phyloP scores from a whole-genome alignment of 2,888 invertebrate species.

The Zaprionus lineosus region DNA sequence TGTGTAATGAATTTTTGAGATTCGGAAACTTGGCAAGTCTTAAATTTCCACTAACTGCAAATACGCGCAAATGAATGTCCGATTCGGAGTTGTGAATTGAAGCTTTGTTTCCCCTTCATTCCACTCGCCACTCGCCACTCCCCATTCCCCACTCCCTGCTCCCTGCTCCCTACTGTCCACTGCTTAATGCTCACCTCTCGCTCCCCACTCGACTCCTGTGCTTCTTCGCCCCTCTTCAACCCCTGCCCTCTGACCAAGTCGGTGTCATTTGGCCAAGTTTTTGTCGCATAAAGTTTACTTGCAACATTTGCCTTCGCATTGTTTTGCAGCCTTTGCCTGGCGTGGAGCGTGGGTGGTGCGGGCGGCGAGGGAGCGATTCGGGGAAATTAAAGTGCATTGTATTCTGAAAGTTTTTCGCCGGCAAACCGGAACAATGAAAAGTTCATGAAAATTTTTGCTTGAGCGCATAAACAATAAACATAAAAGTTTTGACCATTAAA shows the following conservation, averaged over 20 bases:
- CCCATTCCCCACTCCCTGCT: no score
- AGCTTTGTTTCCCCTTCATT: no score
- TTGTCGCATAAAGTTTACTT: slow-evolving; percentile 73
- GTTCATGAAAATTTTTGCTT: slow-evolving; percentile 77
- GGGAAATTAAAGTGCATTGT: slow-evolving; percentile 76
- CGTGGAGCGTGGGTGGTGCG: background rate
- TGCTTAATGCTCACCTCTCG: no score
- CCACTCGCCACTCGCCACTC: no score
- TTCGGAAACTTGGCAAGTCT: no score
- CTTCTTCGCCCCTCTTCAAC: background rate
- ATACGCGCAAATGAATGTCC: slow-evolving; percentile 51
- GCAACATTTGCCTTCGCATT: slow-evolving; percentile 74
- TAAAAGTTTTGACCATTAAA: slow-evolving; percentile 76
- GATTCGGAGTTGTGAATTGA: no score
- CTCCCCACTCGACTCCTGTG: no score
- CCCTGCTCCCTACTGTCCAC: no score
- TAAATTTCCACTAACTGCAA: no score
- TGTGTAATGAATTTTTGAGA: background rate
- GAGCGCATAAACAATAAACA: slow-evolving; percentile 79
- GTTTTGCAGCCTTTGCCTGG: slow-evolving; percentile 54
- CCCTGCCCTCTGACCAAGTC: slow-evolving; percentile 42
- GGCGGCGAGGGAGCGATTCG: background rate
- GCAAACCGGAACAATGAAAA: slow-evolving; percentile 78
- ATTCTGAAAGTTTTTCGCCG: slow-evolving; percentile 66
- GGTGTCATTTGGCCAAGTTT: slow-evolving; percentile 73